Evolutionary conservation across 2,113 vertebrate species (phyloP).

Genomic region (Rhinopithecus roxellana): DNA sequence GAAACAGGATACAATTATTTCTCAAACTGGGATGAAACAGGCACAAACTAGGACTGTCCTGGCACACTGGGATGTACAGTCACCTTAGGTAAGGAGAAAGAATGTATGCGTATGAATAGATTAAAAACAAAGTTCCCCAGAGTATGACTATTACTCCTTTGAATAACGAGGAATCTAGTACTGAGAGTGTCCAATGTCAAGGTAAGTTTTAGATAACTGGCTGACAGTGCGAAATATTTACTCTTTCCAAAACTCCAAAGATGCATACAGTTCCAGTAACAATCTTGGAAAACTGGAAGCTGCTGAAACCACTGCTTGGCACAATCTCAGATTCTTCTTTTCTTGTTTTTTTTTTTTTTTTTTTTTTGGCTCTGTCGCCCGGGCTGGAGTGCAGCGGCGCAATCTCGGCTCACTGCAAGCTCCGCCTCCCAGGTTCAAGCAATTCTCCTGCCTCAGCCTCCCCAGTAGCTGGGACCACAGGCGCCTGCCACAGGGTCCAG

Average conservation of each 20-base stretch:
- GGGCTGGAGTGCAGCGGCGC: no score
- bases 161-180: background rate
- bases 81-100: background rate
- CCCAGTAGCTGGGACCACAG: no score
- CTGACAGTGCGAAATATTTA: background rate
- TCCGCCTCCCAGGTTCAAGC: no score
- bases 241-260: background rate
- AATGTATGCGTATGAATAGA: background rate
- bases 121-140: background rate
- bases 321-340: background rate
- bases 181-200: background rate
- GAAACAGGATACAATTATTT: background rate
- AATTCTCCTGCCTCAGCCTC: no score
- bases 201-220: background rate
- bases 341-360: no score
- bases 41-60: background rate
- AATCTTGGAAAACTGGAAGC: background rate
- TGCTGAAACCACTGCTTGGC: rapidly evolving
- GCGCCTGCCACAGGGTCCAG: no score
- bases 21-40: background rate
- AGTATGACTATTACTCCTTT: background rate
- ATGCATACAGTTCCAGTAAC: background rate
- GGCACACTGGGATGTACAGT: background rate
- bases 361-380: no score
- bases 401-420: no score